These are phyloP conservation scores for Rhabdornis inornatus DNA, from an alignment of 2,113 vertebrate species.

Conservation along the genomic window DNA sequence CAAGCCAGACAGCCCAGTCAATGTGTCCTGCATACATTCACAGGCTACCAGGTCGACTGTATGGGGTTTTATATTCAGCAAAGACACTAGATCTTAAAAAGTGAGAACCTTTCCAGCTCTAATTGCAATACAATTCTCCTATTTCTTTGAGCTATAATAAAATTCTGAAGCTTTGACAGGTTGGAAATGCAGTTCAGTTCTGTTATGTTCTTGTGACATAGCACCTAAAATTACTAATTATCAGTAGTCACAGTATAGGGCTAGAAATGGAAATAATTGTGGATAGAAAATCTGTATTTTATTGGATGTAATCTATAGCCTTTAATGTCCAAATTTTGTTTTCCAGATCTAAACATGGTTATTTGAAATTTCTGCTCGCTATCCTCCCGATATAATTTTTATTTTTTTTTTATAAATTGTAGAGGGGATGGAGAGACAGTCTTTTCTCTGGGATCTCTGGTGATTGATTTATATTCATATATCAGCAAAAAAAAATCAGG, in stretches of 20 bases:
- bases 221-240: not conserved
- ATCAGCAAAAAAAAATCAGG: not conserved
- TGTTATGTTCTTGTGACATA: not conserved
- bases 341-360: not conserved
- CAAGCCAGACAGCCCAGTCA: not conserved
- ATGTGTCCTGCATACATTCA: not conserved
- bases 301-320: not conserved
- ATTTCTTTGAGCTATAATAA: not conserved
- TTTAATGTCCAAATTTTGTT: not conserved
- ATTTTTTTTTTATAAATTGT: not conserved
- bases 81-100: not conserved
- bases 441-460: not conserved
- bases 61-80: not conserved
- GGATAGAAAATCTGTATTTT: not conserved
- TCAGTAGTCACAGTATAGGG: not conserved
- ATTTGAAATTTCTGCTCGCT: not conserved
- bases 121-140: not conserved
- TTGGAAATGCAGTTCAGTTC: not conserved
- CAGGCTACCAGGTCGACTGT: not conserved
- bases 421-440: not conserved
- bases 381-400: rapidly evolving
- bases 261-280: not conserved
- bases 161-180: not conserved
- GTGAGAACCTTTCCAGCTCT: not conserved
- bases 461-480: rapidly evolving